Percentiles rank a stretch among this genome's conserved stretches.
These are phyloP conservation scores for Coremacera marginata DNA, from an alignment of 2,888 invertebrate species.

Conservation along the genomic window DNA sequence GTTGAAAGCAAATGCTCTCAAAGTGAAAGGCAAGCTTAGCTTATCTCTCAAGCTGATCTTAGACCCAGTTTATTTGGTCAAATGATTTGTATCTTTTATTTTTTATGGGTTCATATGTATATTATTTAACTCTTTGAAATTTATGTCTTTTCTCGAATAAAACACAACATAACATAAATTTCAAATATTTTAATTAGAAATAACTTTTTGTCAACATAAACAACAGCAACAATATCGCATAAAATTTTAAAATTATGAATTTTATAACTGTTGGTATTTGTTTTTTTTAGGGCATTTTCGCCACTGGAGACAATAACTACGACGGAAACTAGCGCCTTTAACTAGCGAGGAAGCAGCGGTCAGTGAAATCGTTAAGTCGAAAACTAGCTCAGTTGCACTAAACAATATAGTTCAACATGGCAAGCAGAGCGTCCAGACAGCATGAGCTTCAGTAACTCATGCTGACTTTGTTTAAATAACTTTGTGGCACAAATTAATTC, in stretches of 20 bases:
- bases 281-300: not conserved
- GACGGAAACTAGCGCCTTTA: not conserved
- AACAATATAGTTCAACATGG: not conserved
- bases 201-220: no score
- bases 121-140: no score
- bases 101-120: no score
- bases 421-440: not conserved
- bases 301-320: not conserved
- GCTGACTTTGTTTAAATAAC: conserved; percentile 21
- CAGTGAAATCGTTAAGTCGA: not conserved
- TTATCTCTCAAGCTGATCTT: no score
- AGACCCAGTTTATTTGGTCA: no score
- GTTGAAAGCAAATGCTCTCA: no score
- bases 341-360: not conserved
- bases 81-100: no score
- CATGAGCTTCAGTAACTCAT: not conserved
- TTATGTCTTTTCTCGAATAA: no score
- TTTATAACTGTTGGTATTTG: not conserved
- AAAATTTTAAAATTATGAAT: not conserved
- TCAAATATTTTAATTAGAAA: no score
- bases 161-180: no score
- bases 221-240: not conserved
- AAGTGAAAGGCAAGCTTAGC: no score
- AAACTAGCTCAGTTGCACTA: not conserved
- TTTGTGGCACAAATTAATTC: conserved; percentile 19